These are phyloP conservation scores for Amphimedon queenslandica DNA, from an alignment of 37 sponge, comb jelly and placozoan genomes.

Conservation along the genomic window DNA sequence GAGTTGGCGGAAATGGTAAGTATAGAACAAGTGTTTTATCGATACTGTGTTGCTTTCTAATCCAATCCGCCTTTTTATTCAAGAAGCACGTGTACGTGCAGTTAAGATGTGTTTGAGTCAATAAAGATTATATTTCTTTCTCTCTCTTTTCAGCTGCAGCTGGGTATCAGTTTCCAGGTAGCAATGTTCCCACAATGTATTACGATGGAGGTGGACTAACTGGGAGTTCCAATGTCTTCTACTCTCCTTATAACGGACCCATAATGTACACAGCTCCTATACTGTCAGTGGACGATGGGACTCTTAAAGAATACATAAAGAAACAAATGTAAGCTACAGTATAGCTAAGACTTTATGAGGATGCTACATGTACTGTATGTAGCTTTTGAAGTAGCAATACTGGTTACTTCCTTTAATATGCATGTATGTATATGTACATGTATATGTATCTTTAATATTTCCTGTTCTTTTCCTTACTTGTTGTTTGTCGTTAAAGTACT, in stretches of 20 bases:
- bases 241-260: conserved; percentile 24
- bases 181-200: not conserved
- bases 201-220: conserved; percentile 30
- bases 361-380: too few species aligned
- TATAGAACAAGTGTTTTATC: too few species aligned
- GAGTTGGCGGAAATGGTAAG: too few species aligned
- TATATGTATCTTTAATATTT: not conserved
- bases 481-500: too few species aligned
- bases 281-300: conserved; percentile 69
- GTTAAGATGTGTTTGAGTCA: not conserved
- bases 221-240: conserved; percentile 20
- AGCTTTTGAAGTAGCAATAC: too few species aligned
- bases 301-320: conserved; percentile 74
- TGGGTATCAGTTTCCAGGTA: not conserved
- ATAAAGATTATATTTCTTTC: not conserved
- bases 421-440: conserved; percentile 1
- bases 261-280: conserved; percentile 30
- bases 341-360: not conserved
- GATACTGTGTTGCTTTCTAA: too few species aligned
- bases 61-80: not conserved
- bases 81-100: not conserved
- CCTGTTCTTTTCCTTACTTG: too few species aligned
- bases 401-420: too few species aligned
- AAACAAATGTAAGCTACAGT: conserved; percentile 75
- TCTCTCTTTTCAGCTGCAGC: not conserved